Evolutionary conservation across 2,113 vertebrate genomes (phyloP).

Genomic region (Panthera leo): DNA sequence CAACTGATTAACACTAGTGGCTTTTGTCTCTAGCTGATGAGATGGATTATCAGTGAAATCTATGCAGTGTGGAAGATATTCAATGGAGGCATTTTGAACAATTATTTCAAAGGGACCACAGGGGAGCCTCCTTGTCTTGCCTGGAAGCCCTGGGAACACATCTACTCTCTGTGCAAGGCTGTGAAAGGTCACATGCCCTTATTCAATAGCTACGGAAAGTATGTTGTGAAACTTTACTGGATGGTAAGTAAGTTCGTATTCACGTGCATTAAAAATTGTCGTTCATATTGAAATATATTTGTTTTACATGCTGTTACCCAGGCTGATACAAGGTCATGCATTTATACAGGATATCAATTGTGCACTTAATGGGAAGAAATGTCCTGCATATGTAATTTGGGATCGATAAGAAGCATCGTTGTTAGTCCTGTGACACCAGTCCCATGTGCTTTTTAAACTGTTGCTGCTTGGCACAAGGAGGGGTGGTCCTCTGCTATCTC

Average conservation of each 20-base stretch:
- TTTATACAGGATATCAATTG: not conserved
- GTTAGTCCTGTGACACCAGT: not conserved
- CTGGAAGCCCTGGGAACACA: constrained; percentile 97
- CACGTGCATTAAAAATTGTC: not conserved
- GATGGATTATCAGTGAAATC: constrained; percentile 95
- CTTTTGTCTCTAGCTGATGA: constrained; percentile 89
- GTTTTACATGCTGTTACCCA: not conserved
- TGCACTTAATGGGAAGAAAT: not conserved
- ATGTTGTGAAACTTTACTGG: constrained; percentile 94
- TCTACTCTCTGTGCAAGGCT: constrained; percentile 93
- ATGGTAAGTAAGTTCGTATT: constrained; percentile 94
- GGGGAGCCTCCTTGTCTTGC: constrained; percentile 52
- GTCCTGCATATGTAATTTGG: not conserved
- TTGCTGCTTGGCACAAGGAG: not conserved
- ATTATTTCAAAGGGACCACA: constrained; percentile 67
- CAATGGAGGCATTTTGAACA: constrained; percentile 71
- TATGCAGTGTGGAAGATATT: constrained; percentile 88
- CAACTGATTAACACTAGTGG: not conserved
- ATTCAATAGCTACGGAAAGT: constrained; percentile 95
- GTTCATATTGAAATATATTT: not conserved
- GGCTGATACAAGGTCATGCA: not conserved
- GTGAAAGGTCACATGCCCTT: constrained; percentile 88
- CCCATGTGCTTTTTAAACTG: not conserved
- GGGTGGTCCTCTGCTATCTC: not conserved
- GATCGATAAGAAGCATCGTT: not conserved